phyloP scores from a whole-genome alignment of 2,113 vertebrate species.

The Rostratula benghalensis region DNA sequence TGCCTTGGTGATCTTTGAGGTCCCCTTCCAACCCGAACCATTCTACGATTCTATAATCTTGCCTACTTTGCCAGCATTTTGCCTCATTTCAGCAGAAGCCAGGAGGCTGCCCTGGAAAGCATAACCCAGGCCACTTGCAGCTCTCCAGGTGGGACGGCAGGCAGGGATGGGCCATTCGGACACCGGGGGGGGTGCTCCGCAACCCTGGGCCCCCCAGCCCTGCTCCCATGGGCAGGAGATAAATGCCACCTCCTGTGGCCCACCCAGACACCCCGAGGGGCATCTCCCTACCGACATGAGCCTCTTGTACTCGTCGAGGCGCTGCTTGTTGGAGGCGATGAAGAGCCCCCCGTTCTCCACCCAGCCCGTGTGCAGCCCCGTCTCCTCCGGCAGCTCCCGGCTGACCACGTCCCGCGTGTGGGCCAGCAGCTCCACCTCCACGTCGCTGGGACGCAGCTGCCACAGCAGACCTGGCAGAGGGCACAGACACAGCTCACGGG shows the following conservation, averaged over 20 bases:
- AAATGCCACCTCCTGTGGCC: accelerated
- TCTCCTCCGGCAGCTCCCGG: constrained; percentile 88
- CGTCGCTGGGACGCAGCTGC: constrained; percentile 95
- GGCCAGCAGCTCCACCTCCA: constrained; percentile 92
- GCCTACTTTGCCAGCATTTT: neutral
- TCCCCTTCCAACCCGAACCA: too few relatives aligned
- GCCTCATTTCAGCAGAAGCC: neutral
- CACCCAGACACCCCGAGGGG: accelerated
- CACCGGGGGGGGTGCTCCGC: accelerated
- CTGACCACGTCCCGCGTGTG: constrained; percentile 90
- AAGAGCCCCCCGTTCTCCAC: constrained; percentile 96
- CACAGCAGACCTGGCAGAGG: constrained; percentile 86
- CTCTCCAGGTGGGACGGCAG: neutral
- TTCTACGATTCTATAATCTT: neutral
- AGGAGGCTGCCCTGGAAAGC: neutral
- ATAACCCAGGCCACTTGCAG: accelerated
- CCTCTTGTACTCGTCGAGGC: constrained; percentile 96
- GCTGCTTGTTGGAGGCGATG: constrained; percentile 93
- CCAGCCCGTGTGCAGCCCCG: constrained; percentile 93
- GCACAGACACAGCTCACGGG: neutral
- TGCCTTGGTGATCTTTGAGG: too few relatives aligned
- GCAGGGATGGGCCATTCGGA: accelerated
- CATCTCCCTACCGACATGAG: constrained; percentile 90
- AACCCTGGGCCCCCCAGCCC: neutral
- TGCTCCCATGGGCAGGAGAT: neutral